Base-by-base conservation (phyloP, 2,888 invertebrate species). In the Dendrolimus houi region DNA sequence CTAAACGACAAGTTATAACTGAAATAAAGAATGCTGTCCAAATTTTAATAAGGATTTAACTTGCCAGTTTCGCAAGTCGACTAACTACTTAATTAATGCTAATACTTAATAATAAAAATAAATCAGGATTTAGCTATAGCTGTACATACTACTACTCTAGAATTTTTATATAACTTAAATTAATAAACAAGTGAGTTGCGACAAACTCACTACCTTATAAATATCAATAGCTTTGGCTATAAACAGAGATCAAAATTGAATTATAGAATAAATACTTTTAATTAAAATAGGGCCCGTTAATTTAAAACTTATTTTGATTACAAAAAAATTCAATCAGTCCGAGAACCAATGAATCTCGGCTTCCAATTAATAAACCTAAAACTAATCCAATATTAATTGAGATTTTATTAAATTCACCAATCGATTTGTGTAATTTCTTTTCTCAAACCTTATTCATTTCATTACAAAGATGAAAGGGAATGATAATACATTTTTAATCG, bases 401-500 rank as follows among this genome's bases (percentile, higher is more conserved):
- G 10, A 29, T 47, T 47, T 47, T 47, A 47, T 47, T 47, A 47
- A 47, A 47, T 47, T 47, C 47, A 47, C 47, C 0, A 47, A 47
- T 47, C 9, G 9, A 10, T 10, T 47, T 12, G 47, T 47, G 47
- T 47, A 47, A 47, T 52, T 55, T 41, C 47, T 52, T 52, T 14
- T 58, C 13, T 56, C 17, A 55, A 58, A 54, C 57, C 56, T 14
- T 52, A 59, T 56, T 56, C 17, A 57, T 58, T 58, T 56, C 56
- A 41, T 54, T n/a, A 59, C 56, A 52, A 55, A 55, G 53, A 55
- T 53, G 53, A 58, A 47, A 56, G 29, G 55, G 59, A 59, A 61
- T 52, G 53, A 55, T 55, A 60, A 62, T 61, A 62, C 59, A 66
- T 65, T 59, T 29, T 62, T 61, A 62, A 69, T 63, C 60, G 55